These are phyloP conservation scores for Gambusia affinis DNA, from an alignment of 2,113 vertebrate genomes.

Conservation along the genomic window DNA sequence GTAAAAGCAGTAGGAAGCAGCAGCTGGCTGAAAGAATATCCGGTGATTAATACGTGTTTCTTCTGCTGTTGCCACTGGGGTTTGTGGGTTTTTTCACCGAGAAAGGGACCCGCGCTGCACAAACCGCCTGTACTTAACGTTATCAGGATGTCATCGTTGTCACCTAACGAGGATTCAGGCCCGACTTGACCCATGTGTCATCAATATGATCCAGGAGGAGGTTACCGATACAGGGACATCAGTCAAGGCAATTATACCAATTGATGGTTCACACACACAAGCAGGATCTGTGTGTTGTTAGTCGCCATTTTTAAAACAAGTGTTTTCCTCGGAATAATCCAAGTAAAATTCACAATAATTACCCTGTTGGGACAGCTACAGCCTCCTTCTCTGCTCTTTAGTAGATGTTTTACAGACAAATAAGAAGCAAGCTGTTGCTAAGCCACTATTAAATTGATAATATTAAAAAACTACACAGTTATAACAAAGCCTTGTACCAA, in stretches of 20 bases:
- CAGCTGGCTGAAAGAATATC: background rate
- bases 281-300: background rate
- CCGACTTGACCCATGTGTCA: background rate
- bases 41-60: background rate
- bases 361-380: too few species aligned
- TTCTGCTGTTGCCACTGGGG: background rate
- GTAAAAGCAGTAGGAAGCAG: background rate
- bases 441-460: too few species aligned
- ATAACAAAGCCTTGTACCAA: too few species aligned
- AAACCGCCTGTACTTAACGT: background rate
- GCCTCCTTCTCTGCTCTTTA: too few species aligned
- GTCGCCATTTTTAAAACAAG: background rate
- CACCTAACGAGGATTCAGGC: slow-evolving; percentile 6
- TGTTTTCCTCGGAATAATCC: background rate
- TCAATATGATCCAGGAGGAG: background rate
- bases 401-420: too few species aligned
- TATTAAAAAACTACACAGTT: too few species aligned
- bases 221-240: background rate
- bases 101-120: background rate
- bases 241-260: background rate
- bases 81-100: background rate
- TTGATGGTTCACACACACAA: background rate
- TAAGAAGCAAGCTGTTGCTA: too few species aligned
- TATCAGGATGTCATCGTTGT: slow-evolving; percentile 2
- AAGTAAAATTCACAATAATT: background rate